Evolutionary conservation across 2,888 invertebrate species (phyloP), one percentile per base, ranked within the genome.

Genomic region (Hesperia comma): DNA sequence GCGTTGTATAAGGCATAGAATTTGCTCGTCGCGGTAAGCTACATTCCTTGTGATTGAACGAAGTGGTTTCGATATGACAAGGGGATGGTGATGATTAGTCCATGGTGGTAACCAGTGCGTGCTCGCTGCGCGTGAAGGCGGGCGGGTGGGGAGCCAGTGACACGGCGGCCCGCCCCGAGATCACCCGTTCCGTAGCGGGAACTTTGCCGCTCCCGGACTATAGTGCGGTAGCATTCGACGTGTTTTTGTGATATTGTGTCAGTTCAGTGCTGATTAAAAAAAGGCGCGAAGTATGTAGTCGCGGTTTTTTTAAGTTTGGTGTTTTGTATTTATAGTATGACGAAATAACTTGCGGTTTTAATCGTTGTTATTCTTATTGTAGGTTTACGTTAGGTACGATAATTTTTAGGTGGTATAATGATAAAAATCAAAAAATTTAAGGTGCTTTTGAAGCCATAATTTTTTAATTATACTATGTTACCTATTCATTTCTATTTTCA

Each of bases 121-220:
- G 78, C 21, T 76, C 75, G 78, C 72, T 75, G 75, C 75, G 81
- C 79, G 81, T 76, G 75, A 77, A 75, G 72, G 72, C 70, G 77
- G 77, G 74, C 76, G 77, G 80, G 75, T 78, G 76, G 72, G 75
- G 74, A 71, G 72, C 79, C 91, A 92, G 92, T 91, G 87, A 81
- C 79, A 79, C 76, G 76, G 74, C 75, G 81, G 83, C 85, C 79
- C 80, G 86, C 89, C 83, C 69, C 78, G 80, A 75, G 88, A 80
- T 66, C 79, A 81, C 88, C 84, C 87, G 89, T 82, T 75, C 74
- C 72, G 69, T 15, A 67, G 63, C 71, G 37, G 37, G 2, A 76
- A 75, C 75, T 77, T 73, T 73, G 68, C 73, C 73, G 73, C 72
- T 78, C 81, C 75, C 21, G 68, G 15, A 61, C 33, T 46, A 46